Percentiles rank a stretch among this genome's conserved stretches.
Conservation (phyloP, 2,113 vertebrate genomes). For the Charadrius vociferus region DNA sequence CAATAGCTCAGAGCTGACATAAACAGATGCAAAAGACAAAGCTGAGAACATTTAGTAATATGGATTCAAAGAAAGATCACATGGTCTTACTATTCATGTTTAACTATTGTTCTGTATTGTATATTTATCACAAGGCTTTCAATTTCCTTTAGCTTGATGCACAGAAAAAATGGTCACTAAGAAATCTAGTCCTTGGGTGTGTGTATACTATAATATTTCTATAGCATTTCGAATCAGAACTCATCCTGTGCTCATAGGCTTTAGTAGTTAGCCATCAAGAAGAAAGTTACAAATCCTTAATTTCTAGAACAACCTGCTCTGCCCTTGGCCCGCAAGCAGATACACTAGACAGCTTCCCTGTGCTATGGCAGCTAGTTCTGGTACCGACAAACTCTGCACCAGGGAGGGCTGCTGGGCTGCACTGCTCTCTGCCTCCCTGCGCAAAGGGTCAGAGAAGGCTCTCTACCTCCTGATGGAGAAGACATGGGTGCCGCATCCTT, state of each 20-base stretch:
- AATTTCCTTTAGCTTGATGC: neutral
- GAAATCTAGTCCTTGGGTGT: neutral
- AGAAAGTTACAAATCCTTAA: neutral
- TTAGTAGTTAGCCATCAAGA: neutral
- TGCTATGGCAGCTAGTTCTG: neutral
- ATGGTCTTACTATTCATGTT: neutral
- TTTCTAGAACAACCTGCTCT: neutral
- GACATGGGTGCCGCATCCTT: neutral
- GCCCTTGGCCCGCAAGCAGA: neutral
- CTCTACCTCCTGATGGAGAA: neutral
- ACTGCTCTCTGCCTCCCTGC: neutral
- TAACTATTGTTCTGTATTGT: neutral
- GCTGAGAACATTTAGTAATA: neutral
- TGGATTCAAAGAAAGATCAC: neutral
- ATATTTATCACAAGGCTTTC: neutral
- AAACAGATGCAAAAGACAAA: conserved; percentile 57
- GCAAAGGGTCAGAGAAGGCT: neutral
- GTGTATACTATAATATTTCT: neutral
- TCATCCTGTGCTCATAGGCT: neutral
- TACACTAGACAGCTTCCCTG: neutral
- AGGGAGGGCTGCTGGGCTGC: neutral
- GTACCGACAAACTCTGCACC: fast-evolving
- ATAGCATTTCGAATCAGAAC: neutral
- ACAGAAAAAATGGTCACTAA: neutral
- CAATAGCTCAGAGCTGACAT: conserved; percentile 57